These are phyloP conservation scores for Tychaedon coryphoeus DNA, from an alignment of 2,113 vertebrate species.

Conservation along the genomic window DNA sequence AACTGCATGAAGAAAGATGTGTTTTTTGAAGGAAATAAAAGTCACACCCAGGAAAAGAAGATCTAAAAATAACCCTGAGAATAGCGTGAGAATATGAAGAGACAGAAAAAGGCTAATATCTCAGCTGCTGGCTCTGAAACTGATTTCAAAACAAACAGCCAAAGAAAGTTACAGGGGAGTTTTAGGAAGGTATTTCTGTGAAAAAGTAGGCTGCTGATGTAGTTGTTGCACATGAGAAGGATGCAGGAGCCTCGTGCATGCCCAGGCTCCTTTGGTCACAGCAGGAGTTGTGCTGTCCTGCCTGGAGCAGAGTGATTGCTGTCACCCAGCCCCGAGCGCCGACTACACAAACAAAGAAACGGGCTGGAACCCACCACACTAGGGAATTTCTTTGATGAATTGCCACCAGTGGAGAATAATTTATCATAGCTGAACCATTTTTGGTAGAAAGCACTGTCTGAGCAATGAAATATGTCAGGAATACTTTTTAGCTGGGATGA, in stretches of 20 bases:
- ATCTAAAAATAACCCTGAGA: not conserved
- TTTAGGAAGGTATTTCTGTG: not conserved
- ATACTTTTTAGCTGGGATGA: not conserved
- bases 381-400: not conserved
- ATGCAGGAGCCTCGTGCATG: accelerated
- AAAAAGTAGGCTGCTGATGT: not conserved
- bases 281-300: not conserved
- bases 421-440: slow-evolving; percentile 4
- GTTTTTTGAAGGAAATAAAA: not conserved
- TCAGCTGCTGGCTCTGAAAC: not conserved
- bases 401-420: not conserved
- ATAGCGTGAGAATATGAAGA: not conserved
- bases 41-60: not conserved
- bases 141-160: not conserved
- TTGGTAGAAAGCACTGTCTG: not conserved
- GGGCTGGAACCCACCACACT: not conserved
- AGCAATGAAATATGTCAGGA: not conserved
- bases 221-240: not conserved
- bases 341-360: not conserved
- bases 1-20: not conserved
- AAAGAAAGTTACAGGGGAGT: not conserved
- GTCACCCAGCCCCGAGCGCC: not conserved
- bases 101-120: not conserved
- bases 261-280: not conserved
- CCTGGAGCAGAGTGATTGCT: accelerated